Base-by-base conservation (phyloP, 2,113 vertebrate species). In the Atractosteus spatula region DNA sequence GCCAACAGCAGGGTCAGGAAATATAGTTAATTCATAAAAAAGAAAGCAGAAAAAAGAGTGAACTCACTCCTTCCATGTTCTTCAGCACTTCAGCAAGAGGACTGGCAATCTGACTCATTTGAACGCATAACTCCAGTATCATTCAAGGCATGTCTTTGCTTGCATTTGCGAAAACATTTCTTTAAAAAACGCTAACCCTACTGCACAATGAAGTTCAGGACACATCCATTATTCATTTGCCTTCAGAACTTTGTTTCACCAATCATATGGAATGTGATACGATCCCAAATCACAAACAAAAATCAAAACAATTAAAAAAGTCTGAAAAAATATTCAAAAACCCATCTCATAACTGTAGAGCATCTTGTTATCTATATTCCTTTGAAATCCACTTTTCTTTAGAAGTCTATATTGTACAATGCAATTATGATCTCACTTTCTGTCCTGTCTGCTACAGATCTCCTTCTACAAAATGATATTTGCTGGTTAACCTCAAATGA, bases 1-100 rank as follows among this genome's bases (percentile, higher is more conserved):
- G 77, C 41, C 68, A 41, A 67, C 59, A 79, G 64, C 1, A 75
- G 45, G 68, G 74, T 82, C 70, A 82, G 77, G 82, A 75, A 56
- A 84, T 83, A 77, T 5, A 67, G 57, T 59, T 55, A 55, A 66
- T 68, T 67, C 43, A 47, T 56, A 41, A 41, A 71, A 66, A 67
- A 59, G 11, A 41, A 62, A 66, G 66, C 55, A 16, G 47, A 66
- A 41, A 41, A 29, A 57, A 8, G 51, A 70, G 41, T 17, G 42
- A 47, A 66, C 55, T 64, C 63, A 29, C 65, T 41, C 41, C 72
- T 12, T n/a, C 66, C 13, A 47, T 61, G 47, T 69, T 66, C 42
- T 43, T 41, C 12, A 12, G 29, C 14, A 41, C 63, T 45, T 54
- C 64, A 55, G n/a, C 41, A 44, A 43, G 42, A 42, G 14, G 64